Evolutionary conservation across 2,888 invertebrate species (phyloP).

Genomic region (Pachymerium ferrugineum): DNA sequence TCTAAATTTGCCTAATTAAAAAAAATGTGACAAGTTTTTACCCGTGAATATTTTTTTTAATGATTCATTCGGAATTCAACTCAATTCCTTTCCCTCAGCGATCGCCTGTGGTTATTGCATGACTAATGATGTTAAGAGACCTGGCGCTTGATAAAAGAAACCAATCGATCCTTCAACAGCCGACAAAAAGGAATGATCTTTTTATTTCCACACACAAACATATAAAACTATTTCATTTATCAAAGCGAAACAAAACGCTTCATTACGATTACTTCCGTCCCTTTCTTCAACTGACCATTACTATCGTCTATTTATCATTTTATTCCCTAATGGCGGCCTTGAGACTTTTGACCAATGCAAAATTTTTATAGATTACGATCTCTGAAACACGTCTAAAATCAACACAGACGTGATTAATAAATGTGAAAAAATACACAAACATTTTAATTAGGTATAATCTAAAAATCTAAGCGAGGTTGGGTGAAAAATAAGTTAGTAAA

Average conservation of each 20-base stretch:
- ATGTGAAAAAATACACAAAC: background rate
- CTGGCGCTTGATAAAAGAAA: slow-evolving; percentile 9
- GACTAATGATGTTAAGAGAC: background rate
- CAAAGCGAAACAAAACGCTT: background rate
- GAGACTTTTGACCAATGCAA: background rate
- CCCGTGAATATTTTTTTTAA: background rate
- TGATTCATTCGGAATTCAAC: background rate
- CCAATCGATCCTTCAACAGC: background rate
- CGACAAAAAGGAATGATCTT: background rate
- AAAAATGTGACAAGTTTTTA: background rate
- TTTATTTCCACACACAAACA: background rate
- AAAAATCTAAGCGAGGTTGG: no score
- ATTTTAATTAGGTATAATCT: no score
- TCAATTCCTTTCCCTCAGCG: background rate
- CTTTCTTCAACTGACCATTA: background rate
- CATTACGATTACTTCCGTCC: background rate
- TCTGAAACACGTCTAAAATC: background rate
- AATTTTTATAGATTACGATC: background rate
- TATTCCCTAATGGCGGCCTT: background rate
- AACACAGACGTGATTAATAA: background rate
- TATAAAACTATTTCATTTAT: background rate
- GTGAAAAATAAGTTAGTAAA: background rate
- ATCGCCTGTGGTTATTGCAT: background rate
- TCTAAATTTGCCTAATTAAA: background rate
- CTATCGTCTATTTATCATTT: background rate